phyloP scores from a whole-genome alignment of 2,797 vertebrate genomes.

The Syncerus caffer region DNA sequence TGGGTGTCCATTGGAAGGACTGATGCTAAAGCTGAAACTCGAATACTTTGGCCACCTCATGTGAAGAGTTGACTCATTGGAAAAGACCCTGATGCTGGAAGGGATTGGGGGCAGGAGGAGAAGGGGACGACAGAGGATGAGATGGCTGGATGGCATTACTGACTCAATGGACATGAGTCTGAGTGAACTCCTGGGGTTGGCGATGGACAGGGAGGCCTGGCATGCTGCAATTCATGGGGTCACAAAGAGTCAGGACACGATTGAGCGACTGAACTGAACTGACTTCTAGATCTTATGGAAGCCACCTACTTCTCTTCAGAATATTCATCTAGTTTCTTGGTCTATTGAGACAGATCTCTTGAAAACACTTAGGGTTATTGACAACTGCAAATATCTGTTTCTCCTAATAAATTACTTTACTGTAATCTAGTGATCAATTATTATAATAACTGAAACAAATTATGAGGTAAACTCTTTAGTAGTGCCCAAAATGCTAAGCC shows the following conservation, averaged over 20 bases:
- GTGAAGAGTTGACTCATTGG: no score
- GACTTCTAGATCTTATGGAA: neutral
- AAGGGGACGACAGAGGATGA: no score
- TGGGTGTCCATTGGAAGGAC: no score
- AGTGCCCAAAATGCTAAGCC: constrained; percentile 9
- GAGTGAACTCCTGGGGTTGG: no score
- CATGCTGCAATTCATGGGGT: no score
- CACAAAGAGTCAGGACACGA: rapidly evolving
- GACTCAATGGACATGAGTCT: no score
- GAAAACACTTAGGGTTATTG: constrained; percentile 61
- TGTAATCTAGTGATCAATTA: constrained; percentile 63
- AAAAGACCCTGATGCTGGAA: no score
- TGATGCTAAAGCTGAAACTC: no score
- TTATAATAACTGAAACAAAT: constrained; percentile 71
- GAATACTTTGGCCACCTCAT: no score
- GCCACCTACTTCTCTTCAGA: neutral
- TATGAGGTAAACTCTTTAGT: constrained; percentile 52
- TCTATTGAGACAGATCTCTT: constrained; percentile 60
- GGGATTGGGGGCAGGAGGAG: no score
- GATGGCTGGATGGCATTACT: no score
- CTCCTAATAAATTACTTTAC: neutral
- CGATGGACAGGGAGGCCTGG: no score
- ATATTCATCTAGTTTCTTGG: neutral
- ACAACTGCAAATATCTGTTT: constrained; percentile 47
- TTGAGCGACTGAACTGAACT: neutral